These are phyloP conservation scores for Hestina assimilis DNA, from an alignment of 1,140 invertebrate genomes.

Conservation along the genomic window DNA sequence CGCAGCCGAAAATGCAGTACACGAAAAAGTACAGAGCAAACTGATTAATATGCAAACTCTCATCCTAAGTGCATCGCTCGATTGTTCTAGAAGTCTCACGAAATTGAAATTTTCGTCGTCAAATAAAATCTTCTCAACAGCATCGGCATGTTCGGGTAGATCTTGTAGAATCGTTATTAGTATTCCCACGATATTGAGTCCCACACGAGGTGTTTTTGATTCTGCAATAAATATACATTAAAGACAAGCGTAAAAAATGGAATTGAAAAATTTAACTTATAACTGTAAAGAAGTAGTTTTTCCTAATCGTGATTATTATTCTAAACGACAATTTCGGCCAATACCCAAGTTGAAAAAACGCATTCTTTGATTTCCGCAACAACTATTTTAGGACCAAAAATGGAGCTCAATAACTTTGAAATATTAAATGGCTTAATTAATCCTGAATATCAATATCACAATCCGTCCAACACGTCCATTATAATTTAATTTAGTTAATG, in stretches of 20 bases:
- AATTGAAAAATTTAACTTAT: no score
- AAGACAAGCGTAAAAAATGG: neutral
- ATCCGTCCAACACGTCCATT: no score
- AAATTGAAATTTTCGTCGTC: slow-evolving; percentile 78
- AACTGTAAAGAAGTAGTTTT: no score
- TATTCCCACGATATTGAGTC: slow-evolving; percentile 84
- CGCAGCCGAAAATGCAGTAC: slow-evolving; percentile 81
- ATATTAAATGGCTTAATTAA: no score
- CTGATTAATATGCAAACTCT: slow-evolving; percentile 84
- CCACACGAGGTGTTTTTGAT: slow-evolving; percentile 80
- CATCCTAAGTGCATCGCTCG: slow-evolving; percentile 80
- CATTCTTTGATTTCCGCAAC: no score
- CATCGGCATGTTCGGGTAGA: slow-evolving; percentile 85
- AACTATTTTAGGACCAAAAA: no score
- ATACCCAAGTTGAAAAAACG: no score
- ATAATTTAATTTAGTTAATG: no score
- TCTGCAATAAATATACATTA: slow-evolving; percentile 71
- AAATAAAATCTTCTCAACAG: slow-evolving; percentile 86
- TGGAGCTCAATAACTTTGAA: no score
- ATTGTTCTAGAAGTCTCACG: slow-evolving; percentile 80
- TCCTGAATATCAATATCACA: no score
- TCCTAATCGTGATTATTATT: no score
- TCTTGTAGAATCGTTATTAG: slow-evolving; percentile 86
- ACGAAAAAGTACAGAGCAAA: slow-evolving; percentile 82
- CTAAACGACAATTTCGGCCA: no score